Conservation (phyloP, 2,113 vertebrate species). For the Chaenogobius annularis region DNA sequence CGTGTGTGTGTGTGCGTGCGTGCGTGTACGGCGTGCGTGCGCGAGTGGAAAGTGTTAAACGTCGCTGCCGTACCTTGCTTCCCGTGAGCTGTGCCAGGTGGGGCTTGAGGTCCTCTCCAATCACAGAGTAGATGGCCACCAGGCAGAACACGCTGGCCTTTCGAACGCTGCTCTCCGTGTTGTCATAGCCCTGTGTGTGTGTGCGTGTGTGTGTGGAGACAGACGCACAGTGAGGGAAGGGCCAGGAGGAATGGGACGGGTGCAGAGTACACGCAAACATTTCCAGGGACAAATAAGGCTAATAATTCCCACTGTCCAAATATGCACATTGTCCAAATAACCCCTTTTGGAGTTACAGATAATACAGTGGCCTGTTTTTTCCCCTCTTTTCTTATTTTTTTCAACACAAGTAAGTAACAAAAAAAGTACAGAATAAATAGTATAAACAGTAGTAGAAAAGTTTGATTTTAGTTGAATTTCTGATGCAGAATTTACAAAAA, state of each 20-base stretch:
- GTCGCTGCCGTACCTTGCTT: constrained; percentile 73
- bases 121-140: constrained; percentile 98
- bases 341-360: constrained; percentile 19
- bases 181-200: constrained; percentile 89
- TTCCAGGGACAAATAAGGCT: constrained; percentile 65
- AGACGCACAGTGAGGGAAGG: neutral
- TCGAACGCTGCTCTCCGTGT: constrained; percentile 97
- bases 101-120: constrained; percentile 97
- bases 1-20: constrained; percentile 8
- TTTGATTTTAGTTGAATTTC: too few species aligned
- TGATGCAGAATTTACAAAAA: neutral
- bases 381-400: too few species aligned
- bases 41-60: neutral
- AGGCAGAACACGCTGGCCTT: constrained; percentile 99
- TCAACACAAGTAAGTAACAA: too few species aligned
- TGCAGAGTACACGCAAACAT: constrained; percentile 61
- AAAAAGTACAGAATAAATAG: too few species aligned
- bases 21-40: neutral
- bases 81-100: constrained; percentile 97
- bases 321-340: constrained; percentile 61
- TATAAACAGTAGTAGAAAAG: too few species aligned
- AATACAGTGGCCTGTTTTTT: neutral
- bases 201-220: constrained; percentile 3
- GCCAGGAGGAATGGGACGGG: constrained; percentile 28
- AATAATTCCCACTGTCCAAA: constrained; percentile 53